Evolutionary conservation across 2,113 vertebrate species (phyloP), one percentile per base, ranked within the genome.

Genomic region (Benitochromis conjunctus): DNA sequence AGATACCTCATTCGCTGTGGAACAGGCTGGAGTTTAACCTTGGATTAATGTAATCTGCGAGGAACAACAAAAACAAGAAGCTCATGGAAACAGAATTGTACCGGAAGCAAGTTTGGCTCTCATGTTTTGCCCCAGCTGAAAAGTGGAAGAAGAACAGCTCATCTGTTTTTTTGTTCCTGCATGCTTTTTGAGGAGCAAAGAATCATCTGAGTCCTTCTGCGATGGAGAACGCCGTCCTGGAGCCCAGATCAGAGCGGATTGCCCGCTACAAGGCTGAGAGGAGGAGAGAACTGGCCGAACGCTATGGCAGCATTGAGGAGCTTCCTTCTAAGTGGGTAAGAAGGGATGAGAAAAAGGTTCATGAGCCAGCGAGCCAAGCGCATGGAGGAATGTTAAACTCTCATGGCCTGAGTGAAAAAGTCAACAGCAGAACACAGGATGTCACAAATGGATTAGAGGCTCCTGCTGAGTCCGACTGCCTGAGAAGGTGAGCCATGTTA

Each of bases 241-340:
- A 96, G 91, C 91, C 96, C 66, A 92, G 96, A 66, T 92, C 96
- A 0, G 96, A 96, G 88, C 93, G 96, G 34, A 97, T 97, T 1
- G 96, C 96, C 57, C 95, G 96, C 57, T 97, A 97, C 81, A 97
- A 97, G 90, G 95, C 96, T 0, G 96, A 97, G 92, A 93, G 97
- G 88, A 90, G 96, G 80, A 87, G 96, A 60, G 96, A 96, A 36
- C 92, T 96, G 89, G 95, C 95, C 0, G 95, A 96, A 18, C 94
- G 91, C 53, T 96, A 89, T 0, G 94, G 95, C 62, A 88, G 88
- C 89, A 13, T 79, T 13, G 95, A 96, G 84, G 95, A 97, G 80
- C 89, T 95, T 9, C 93, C 94, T 4, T 88, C 94, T 29, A 96
- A 96, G 85, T 95, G 94, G 84, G 92, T 93, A 56, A 94, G 92